phyloP scores from a whole-genome alignment of 2,888 invertebrate genomes.

The Dryadula phaetusa region DNA sequence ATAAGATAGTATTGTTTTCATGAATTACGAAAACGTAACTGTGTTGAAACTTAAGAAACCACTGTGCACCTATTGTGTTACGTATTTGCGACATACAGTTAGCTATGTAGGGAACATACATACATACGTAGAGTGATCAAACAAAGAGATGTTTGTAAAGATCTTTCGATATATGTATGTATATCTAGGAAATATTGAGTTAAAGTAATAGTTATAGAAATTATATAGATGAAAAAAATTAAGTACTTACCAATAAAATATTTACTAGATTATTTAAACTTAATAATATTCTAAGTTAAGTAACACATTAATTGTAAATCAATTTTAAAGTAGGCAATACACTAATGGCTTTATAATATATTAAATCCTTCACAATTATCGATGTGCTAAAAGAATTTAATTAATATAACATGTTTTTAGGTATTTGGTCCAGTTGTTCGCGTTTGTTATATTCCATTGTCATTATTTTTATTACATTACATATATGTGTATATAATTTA shows the following conservation, averaged over 20 bases:
- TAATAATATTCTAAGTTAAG: not conserved
- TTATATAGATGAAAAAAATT: not conserved
- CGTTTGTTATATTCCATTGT: not conserved
- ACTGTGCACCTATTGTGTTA: constrained; percentile 48
- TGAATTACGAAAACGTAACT: constrained; percentile 48
- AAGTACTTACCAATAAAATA: too few relatives aligned
- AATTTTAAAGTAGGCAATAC: not conserved
- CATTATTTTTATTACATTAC: too few relatives aligned
- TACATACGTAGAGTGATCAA: constrained; percentile 41
- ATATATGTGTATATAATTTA: too few relatives aligned
- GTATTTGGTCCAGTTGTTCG: not conserved
- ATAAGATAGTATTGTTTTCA: constrained; percentile 47
- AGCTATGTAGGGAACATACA: constrained; percentile 44
- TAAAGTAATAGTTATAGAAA: too few relatives aligned
- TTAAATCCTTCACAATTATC: not conserved
- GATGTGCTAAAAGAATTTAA: not conserved
- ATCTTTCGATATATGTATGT: not conserved
- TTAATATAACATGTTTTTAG: too few relatives aligned
- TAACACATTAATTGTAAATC: not conserved
- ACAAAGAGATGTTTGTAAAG: constrained; percentile 23
- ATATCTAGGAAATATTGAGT: too few relatives aligned
- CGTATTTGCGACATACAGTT: constrained; percentile 49
- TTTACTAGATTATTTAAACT: not conserved
- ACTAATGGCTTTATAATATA: not conserved
- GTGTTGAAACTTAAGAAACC: constrained; percentile 48